phyloP scores from a whole-genome alignment of 2,888 invertebrate genomes.

The Tuberolachnus salignus region DNA sequence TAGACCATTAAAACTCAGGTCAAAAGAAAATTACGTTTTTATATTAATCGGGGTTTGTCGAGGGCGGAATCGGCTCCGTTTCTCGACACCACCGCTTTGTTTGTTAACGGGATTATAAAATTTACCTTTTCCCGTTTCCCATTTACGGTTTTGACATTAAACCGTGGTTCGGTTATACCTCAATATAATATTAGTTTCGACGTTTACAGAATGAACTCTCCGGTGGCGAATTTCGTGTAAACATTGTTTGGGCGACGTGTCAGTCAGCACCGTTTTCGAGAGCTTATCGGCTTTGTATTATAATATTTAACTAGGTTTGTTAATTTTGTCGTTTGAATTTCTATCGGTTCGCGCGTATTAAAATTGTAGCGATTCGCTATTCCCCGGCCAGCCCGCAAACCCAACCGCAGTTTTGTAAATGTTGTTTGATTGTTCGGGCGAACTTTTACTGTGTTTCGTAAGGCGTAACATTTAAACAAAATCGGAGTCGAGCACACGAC shows the following conservation, averaged over 20 bases:
- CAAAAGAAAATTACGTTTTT: too few relatives aligned
- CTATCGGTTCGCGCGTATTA: too few relatives aligned
- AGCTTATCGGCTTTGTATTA: background rate
- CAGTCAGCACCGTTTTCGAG: background rate
- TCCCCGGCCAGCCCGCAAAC: too few relatives aligned
- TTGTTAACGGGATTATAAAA: slow-evolving; percentile 11
- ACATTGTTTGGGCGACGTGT: background rate
- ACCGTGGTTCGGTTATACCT: background rate
- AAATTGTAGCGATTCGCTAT: too few relatives aligned
- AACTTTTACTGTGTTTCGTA: too few relatives aligned
- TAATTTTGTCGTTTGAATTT: background rate
- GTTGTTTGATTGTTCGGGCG: too few relatives aligned
- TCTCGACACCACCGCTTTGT: slow-evolving; percentile 2
- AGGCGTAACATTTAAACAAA: too few relatives aligned
- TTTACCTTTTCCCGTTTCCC: background rate
- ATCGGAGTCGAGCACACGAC: too few relatives aligned
- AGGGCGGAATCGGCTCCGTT: background rate
- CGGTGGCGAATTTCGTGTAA: background rate
- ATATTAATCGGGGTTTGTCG: too few relatives aligned
- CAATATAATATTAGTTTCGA: background rate
- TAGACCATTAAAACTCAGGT: too few relatives aligned
- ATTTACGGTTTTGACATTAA: background rate
- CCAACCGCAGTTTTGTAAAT: too few relatives aligned
- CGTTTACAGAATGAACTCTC: background rate
- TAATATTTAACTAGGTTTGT: background rate